A percentile compares a stretch with the other conserved stretches of the same genome.
phyloP scores from a whole-genome alignment of 2,797 vertebrate genomes.

The Telmatherina bonti region DNA sequence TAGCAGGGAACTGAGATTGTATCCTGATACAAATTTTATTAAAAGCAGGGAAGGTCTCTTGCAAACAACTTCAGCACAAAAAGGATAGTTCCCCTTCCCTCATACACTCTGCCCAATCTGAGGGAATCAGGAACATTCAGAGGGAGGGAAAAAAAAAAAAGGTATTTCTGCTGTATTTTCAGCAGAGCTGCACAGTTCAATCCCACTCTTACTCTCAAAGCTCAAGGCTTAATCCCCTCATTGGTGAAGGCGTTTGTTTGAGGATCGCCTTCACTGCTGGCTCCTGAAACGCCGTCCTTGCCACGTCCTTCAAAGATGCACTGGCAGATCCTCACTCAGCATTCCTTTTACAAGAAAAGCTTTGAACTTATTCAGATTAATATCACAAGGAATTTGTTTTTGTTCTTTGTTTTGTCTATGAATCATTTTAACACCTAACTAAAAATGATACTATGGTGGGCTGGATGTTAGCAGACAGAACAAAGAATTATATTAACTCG shows the following conservation, averaged over 20 bases:
- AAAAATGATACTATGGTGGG: not conserved
- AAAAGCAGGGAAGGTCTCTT: conserved; percentile 22
- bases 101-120: conserved; percentile 45
- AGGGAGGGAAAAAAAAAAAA: not conserved
- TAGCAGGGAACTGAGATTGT: conserved; percentile 44
- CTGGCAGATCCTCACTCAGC: conserved; percentile 75
- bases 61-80: conserved; percentile 48
- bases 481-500: not conserved
- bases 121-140: conserved; percentile 42
- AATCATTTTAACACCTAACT: not conserved
- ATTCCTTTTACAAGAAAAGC: conserved; percentile 44
- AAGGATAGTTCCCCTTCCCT: not conserved
- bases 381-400: conserved; percentile 17
- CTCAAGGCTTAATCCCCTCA: conserved; percentile 74
- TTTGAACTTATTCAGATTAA: conserved; percentile 21
- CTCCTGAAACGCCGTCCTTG: conserved; percentile 73
- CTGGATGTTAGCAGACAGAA: not conserved
- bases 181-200: conserved; percentile 67
- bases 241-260: conserved; percentile 74
- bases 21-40: conserved; percentile 44
- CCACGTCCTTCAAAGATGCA: conserved; percentile 72
- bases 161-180: conserved; percentile 55
- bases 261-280: conserved; percentile 66
- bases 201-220: conserved; percentile 72
- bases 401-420: conserved; percentile 19